Base-by-base conservation (phyloP, 2,888 invertebrate species). In the Drepanosiphum platanoidis region DNA sequence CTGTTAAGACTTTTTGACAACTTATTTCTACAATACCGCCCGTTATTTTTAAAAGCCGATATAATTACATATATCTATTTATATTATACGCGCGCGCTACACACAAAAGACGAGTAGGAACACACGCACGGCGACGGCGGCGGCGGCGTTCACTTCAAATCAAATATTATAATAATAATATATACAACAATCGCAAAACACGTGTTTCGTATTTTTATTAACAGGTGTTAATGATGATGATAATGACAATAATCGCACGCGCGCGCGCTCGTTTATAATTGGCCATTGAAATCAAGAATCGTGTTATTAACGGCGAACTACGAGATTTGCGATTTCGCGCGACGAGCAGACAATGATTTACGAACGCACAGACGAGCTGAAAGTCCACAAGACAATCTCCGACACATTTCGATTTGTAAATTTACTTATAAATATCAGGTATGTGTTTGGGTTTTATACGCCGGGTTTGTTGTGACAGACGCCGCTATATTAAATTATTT, bases 351-450 rank as follows among this genome's bases (percentile, higher is more conserved):
- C 77, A 77, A 77, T 61, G 34, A 75, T 34, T 64, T 64, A 64
- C 34, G 39, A 39, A 75, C 11, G 58, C 15, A n/a, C 13, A n/a
- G 15, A 32, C 11, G 34, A n/a, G 5, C 22, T 61, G n/a, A 61
- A 61, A n/a, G 11, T 22, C n/a, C n/a, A 42, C 36, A 77, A 61
- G 78, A 78, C 64, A 64, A 64, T 78, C 78, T n/a, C 61, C 61
- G 22, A 61, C 27, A 9, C n/a, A n/a, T 22, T 22, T 27, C 61
- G 61, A 61, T 27, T 61, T 3, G 61, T 61, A 27, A 22, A 52
- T 52, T 42, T 52, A 18, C 22, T 52, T 52, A 3, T 52, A 22
- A 52, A 52, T 52, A 52, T 18, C 52, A 18, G 22, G 22, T 52
- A 18, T 18, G 5, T 18, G 0, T 0, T 46, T 18, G 46, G 18